A percentile compares a stretch with the other conserved stretches of the same genome.
These are phyloP conservation scores for Drosophila mettleri DNA, from an alignment of 2,888 invertebrate species.

Conservation along the genomic window DNA sequence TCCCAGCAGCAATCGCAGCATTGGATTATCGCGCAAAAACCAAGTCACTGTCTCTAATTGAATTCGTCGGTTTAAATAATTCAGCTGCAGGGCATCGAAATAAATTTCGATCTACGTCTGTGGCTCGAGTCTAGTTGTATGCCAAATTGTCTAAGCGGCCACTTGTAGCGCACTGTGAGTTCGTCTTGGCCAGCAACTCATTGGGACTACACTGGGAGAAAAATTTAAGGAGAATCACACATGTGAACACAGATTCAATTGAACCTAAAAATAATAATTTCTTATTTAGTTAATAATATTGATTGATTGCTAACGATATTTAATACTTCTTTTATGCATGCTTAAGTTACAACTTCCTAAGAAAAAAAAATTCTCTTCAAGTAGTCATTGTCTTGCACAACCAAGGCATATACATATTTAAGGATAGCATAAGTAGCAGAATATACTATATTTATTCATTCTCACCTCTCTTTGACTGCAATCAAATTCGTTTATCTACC, in stretches of 20 bases:
- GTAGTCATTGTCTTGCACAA: too few relatives aligned
- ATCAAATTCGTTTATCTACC: not conserved
- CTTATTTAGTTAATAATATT: not conserved
- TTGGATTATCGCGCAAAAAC: conserved; percentile 72
- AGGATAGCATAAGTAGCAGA: too few relatives aligned
- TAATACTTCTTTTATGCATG: too few relatives aligned
- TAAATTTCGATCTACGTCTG: conserved; percentile 66
- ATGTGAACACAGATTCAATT: not conserved
- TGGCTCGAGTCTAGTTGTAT: conserved; percentile 45
- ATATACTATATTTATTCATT: too few relatives aligned
- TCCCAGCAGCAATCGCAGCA: not conserved
- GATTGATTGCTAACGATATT: too few relatives aligned
- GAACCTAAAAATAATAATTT: not conserved
- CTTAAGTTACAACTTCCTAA: too few relatives aligned
- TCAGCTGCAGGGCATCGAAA: conserved; percentile 83
- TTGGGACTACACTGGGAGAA: conserved; percentile 35
- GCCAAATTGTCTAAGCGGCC: conserved; percentile 56
- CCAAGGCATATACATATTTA: too few relatives aligned
- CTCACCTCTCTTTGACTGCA: not conserved
- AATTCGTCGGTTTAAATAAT: conserved; percentile 85
- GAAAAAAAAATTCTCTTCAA: too few relatives aligned
- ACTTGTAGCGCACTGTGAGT: conserved; percentile 49
- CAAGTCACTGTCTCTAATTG: conserved; percentile 84
- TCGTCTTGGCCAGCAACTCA: conserved; percentile 36
- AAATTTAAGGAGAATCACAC: not conserved